These are phyloP conservation scores for Nyctalus aviator DNA, from an alignment of 2,797 vertebrate species.

Conservation along the genomic window DNA sequence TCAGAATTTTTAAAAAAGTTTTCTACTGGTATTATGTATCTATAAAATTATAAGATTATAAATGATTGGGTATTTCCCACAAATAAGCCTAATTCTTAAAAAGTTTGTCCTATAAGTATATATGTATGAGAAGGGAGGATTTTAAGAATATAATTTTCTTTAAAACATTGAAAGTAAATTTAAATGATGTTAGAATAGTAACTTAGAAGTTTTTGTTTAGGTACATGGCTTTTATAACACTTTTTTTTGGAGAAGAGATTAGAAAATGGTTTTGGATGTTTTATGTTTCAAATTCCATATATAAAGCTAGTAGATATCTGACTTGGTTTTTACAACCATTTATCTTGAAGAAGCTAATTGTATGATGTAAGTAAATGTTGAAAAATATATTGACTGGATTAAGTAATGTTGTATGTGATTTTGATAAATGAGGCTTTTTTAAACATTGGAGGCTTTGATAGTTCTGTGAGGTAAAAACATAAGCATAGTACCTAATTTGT, in stretches of 20 bases:
- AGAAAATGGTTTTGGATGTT: not conserved
- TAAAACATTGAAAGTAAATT: constrained; percentile 17
- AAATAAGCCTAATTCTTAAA: constrained; percentile 29
- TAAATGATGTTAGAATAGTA: constrained; percentile 25
- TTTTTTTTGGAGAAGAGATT: constrained; percentile 21
- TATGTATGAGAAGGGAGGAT: not conserved
- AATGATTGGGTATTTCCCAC: not conserved
- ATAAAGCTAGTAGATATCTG: constrained; percentile 41
- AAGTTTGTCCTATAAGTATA: not conserved
- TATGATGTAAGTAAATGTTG: constrained; percentile 34
- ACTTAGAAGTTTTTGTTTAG: constrained; percentile 57
- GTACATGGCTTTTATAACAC: constrained; percentile 6
- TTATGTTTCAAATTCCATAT: constrained; percentile 49
- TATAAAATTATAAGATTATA: constrained; percentile 47
- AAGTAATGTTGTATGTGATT: constrained; percentile 32
- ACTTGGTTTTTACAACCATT: constrained; percentile 39
- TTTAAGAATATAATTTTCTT: constrained; percentile 54
- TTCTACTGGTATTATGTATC: not conserved
- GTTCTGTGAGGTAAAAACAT: constrained; percentile 46
- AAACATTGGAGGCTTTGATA: constrained; percentile 31
- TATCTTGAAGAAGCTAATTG: constrained; percentile 46
- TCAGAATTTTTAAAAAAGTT: not conserved
- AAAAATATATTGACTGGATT: constrained; percentile 31
- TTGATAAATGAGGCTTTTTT: constrained; percentile 25
- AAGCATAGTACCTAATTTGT: constrained; percentile 2